Evolutionary conservation across 2,888 invertebrate genomes (phyloP).

Genomic region (Metalampra italica): DNA sequence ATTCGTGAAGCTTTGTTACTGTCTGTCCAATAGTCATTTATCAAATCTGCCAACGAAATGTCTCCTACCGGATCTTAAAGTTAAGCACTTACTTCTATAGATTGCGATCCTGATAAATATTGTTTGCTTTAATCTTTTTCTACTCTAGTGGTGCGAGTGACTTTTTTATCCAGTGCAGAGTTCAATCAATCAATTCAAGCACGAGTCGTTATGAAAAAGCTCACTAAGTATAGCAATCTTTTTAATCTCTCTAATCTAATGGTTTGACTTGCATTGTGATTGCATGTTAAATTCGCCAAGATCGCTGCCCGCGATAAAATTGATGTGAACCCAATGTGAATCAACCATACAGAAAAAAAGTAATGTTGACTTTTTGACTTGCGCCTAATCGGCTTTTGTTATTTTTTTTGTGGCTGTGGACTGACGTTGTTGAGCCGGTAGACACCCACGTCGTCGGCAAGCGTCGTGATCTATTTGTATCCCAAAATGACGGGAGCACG

Average conservation of each 20-base stretch:
- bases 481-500: conserved; percentile 14
- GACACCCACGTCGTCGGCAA: conserved; percentile 9
- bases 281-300: no score
- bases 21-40: conserved; percentile 22
- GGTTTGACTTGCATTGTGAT: no score
- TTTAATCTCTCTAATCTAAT: no score
- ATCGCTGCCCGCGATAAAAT: no score
- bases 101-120: no score
- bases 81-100: background rate
- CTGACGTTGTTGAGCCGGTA: background rate
- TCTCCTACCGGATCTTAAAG: conserved; percentile 18
- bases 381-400: background rate
- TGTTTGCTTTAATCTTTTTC: no score
- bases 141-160: no score
- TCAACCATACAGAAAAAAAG: no score
- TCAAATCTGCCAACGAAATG: conserved; percentile 6
- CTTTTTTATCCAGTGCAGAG: background rate
- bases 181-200: background rate
- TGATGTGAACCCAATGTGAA: no score
- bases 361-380: no score
- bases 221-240: background rate
- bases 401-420: background rate
- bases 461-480: conserved; percentile 23
- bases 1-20: no score
- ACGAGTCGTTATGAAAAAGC: background rate